phyloP scores from a whole-genome alignment of 2,113 vertebrate genomes.

The Anoura caudifer region DNA sequence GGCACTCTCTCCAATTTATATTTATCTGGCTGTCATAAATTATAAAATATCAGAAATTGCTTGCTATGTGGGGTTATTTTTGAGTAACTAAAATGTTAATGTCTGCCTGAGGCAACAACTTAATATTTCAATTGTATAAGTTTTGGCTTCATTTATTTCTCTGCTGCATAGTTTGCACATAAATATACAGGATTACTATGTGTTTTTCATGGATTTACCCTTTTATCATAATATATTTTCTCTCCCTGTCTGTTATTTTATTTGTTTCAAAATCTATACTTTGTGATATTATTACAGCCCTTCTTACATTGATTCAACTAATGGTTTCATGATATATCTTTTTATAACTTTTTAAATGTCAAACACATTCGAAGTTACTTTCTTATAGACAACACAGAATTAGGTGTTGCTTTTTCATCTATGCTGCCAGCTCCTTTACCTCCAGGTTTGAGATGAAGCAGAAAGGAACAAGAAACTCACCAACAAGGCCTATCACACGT shows the following conservation, averaged over 20 bases:
- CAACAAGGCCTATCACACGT: fast-evolving
- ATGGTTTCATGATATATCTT: not conserved
- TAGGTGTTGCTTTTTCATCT: not conserved
- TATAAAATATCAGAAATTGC: not conserved
- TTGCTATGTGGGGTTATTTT: not conserved
- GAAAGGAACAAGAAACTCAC: not conserved
- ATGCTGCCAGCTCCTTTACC: not conserved
- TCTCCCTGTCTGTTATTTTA: not conserved
- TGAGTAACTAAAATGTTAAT: not conserved
- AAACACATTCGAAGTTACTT: not conserved
- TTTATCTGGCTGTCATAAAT: not conserved
- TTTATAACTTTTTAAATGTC: not conserved
- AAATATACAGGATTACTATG: not conserved
- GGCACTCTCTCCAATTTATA: not conserved
- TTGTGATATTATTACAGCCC: not conserved
- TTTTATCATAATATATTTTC: not conserved
- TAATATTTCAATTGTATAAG: not conserved
- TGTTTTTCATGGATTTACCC: not conserved
- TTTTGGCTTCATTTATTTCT: not conserved
- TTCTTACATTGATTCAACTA: not conserved
- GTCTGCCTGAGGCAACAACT: not conserved
- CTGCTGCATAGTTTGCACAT: not conserved
- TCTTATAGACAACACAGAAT: not conserved
- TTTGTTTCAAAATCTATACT: not conserved
- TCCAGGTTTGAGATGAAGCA: not conserved